Base-by-base conservation (phyloP, 2,113 vertebrate genomes). In the Eretmochelys imbricata region DNA sequence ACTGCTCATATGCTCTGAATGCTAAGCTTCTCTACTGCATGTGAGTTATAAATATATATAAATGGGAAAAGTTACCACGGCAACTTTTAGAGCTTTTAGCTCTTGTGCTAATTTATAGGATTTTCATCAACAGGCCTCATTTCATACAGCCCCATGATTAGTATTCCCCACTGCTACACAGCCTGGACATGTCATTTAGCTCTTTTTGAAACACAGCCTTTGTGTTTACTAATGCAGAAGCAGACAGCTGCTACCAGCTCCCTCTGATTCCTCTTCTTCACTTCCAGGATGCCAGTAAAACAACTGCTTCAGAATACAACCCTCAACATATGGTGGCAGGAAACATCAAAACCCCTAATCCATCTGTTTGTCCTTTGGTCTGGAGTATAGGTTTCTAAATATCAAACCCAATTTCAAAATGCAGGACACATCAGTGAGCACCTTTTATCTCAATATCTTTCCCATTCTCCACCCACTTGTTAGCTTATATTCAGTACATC, bases 221-320 rank as follows among this genome's bases (percentile, higher is more conserved):
- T 17, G 16, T 89, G 48, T 81, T 83, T 85, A 35, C 65, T 75
- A 85, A 85, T 89, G 80, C 62, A 75, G 59, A 69, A 90, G 78
- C 54, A 93, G 76, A 53, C 72, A 93, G 69, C 78, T 90, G 82
- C 81, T 91, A 6, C 69, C 90, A 86, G 46, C 50, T 90, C 14
- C 0, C 65, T 93, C 95, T 80, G 13, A 8, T 90, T 94, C 90
- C 31, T 85, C 90, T 11, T 5, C 57, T 54, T 93, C 80, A 20
- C 2, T 29, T 90, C 16, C 55, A 76, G 82, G 31, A 10, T 95
- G 78, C 78, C 91, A 93, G 51, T 91, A 91, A 94, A 95, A 90
- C n/a, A 81, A 38, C 54, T 84, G 24, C 42, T 76, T 96, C 42
- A 42, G 55, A 20, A 49, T 2, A 25, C 57, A 91, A 72, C 46